These are phyloP conservation scores for Tenodera sinensis DNA, from an alignment of 2,888 invertebrate genomes.

Conservation along the genomic window DNA sequence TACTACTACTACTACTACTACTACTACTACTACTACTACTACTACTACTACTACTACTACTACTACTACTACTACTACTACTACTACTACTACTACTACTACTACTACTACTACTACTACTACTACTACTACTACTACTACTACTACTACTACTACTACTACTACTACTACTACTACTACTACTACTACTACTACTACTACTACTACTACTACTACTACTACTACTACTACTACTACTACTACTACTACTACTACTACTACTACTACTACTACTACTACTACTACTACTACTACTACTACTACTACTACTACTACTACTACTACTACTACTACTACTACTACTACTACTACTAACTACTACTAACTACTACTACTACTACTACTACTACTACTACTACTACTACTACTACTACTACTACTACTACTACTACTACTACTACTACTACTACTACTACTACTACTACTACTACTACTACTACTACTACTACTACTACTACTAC, in stretches of 20 bases:
- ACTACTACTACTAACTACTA: too few relatives aligned
- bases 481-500: not conserved
- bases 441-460: not conserved
- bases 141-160: not conserved
- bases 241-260: not conserved
- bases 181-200: not conserved
- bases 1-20: not conserved
- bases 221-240: not conserved
- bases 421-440: not conserved
- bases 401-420: not conserved
- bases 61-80: not conserved
- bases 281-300: too few relatives aligned
- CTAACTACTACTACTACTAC: too few relatives aligned
- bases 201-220: not conserved
- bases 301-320: not conserved
- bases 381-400: not conserved
- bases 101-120: not conserved
- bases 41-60: not conserved
- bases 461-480: not conserved
- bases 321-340: not conserved
- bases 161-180: not conserved
- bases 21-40: not conserved
- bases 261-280: not conserved
- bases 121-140: not conserved
- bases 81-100: not conserved